These are phyloP conservation scores for Trichopoda pennipes DNA, from an alignment of 2,888 invertebrate genomes.

Conservation along the genomic window DNA sequence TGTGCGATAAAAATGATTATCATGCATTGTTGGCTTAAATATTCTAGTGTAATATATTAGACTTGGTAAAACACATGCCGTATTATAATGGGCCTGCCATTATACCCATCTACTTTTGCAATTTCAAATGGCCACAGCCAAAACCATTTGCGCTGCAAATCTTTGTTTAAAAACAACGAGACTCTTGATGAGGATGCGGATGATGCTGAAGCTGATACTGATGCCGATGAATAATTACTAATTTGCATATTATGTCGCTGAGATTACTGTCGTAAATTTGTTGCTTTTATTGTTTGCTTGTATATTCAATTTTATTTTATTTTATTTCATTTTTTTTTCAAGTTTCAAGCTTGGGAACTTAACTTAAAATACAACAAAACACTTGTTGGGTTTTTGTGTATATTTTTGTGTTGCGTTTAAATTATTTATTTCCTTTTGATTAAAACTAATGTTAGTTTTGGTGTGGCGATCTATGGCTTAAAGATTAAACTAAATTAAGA, in stretches of 20 bases:
- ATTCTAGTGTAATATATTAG: neutral
- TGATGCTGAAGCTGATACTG: slow-evolving; percentile 23
- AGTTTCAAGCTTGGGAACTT: slow-evolving; percentile 53
- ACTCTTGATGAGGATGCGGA: slow-evolving; percentile 25
- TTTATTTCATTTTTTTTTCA: slow-evolving; percentile 2
- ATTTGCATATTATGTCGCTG: slow-evolving; percentile 66
- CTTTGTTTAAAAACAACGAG: neutral
- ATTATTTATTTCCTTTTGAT: slow-evolving; percentile 38
- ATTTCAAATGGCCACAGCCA: neutral
- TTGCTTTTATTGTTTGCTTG: slow-evolving; percentile 49
- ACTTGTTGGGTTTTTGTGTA: slow-evolving; percentile 38
- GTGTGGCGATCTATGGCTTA: neutral
- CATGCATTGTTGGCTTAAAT: slow-evolving; percentile 36
- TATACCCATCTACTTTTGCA: slow-evolving; percentile 25
- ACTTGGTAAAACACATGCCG: slow-evolving; percentile 13
- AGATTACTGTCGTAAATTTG: slow-evolving; percentile 67
- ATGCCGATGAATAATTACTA: slow-evolving; percentile 41
- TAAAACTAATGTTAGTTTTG: slow-evolving; percentile 11
- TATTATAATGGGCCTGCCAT: slow-evolving; percentile 49
- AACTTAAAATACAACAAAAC: slow-evolving; percentile 37
- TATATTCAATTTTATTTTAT: slow-evolving; percentile 33
- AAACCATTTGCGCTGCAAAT: neutral
- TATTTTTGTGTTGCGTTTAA: slow-evolving; percentile 1
- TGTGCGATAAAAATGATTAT: slow-evolving; percentile 25
- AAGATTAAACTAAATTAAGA: slow-evolving; percentile 24